phyloP scores from a whole-genome alignment of 2,113 vertebrate species.

The Agelaius phoeniceus region DNA sequence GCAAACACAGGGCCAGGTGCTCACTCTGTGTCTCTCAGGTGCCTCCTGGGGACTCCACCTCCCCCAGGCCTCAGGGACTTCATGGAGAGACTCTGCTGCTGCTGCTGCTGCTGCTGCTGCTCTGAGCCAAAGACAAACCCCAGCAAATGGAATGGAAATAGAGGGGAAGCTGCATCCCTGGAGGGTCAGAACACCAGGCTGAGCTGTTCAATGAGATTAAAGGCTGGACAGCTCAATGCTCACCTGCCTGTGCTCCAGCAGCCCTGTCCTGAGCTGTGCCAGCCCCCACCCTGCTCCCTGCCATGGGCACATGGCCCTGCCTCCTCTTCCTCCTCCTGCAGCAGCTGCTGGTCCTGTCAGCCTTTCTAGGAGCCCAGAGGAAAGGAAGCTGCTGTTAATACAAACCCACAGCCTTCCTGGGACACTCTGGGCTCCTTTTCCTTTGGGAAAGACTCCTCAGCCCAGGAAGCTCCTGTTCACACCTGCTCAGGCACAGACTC shows the following conservation, averaged over 20 bases:
- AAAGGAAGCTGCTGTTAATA: not conserved
- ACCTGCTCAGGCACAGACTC: not conserved
- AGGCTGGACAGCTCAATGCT: not conserved
- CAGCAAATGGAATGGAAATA: not conserved
- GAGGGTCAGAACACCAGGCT: not conserved
- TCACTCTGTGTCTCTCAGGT: not conserved
- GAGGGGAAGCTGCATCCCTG: not conserved
- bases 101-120: not conserved
- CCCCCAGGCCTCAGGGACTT: not conserved
- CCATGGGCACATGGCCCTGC: not conserved
- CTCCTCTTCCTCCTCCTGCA: not conserved
- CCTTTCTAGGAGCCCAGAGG: not conserved
- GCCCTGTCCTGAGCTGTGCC: not conserved
- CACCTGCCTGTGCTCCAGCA: not conserved
- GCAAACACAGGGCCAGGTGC: not conserved
- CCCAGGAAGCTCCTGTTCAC: not conserved
- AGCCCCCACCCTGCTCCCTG: not conserved
- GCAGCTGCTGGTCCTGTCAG: rapidly evolving
- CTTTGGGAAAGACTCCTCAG: not conserved
- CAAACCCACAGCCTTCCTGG: not conserved
- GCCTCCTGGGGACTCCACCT: not conserved
- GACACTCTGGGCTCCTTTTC: not conserved
- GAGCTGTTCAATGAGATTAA: not conserved
- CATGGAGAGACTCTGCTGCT: not conserved
- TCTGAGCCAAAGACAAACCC: not conserved